phyloP scores from a whole-genome alignment of 37 sponge, comb jelly and placozoan species.

The Ephydatia muelleri region DNA sequence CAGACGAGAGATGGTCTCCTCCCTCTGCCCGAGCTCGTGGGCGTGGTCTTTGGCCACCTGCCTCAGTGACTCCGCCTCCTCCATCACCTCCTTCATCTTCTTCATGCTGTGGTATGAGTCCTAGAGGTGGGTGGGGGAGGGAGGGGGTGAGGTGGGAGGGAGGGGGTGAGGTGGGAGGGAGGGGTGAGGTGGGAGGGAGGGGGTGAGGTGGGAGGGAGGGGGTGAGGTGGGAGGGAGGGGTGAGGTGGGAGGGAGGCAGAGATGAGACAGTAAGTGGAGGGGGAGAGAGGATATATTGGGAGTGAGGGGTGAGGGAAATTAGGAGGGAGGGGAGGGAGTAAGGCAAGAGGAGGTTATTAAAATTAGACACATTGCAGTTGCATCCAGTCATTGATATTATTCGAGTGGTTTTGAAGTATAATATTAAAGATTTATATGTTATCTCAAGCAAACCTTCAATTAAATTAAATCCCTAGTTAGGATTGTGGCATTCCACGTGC shows the following conservation, averaged over 20 bases:
- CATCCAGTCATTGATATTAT: no score
- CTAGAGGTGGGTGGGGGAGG: neutral
- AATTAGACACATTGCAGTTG: no score
- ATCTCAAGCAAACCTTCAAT: no score
- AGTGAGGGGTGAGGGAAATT: neutral
- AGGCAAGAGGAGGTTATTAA: neutral
- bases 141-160: neutral
- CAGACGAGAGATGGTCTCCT: neutral
- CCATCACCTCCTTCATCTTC: conserved; percentile 2
- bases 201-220: neutral
- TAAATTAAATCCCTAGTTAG: no score
- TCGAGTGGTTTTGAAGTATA: no score
- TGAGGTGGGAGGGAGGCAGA: neutral
- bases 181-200: no score
- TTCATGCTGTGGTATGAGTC: neutral
- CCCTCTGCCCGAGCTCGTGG: neutral
- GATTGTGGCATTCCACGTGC: no score
- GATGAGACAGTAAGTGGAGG: neutral
- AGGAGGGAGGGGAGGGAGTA: conserved; percentile 1
- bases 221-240: neutral
- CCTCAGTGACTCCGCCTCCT: neutral
- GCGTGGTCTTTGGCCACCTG: neutral
- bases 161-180: neutral
- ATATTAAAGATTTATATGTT: no score
- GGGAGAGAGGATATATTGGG: conserved; percentile 1